A percentile compares a stretch with the other conserved stretches of the same genome.
Evolutionary conservation across 2,797 vertebrate species (phyloP).

Genomic region (Setipinna tenuifilis): DNA sequence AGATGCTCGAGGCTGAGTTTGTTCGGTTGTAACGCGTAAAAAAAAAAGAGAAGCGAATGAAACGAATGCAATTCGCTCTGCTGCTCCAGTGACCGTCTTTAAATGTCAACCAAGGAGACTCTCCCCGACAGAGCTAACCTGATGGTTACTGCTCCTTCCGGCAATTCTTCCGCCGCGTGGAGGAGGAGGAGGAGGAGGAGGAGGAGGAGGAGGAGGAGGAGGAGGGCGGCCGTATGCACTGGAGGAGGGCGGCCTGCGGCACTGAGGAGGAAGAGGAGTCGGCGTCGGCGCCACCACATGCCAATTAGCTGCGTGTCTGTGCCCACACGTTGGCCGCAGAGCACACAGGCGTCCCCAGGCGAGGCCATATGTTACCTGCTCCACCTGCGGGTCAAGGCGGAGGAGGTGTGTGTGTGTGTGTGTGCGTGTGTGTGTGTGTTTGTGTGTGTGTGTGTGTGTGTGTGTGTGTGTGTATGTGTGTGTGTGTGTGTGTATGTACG

Average conservation of each 20-base stretch:
- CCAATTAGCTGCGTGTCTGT: no score
- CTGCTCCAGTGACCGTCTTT: slow-evolving; percentile 1
- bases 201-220: no score
- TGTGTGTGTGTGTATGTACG: no score
- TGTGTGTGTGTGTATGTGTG: no score
- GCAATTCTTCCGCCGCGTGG: neutral
- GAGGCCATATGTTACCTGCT: slow-evolving; percentile 19
- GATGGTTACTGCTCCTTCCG: neutral
- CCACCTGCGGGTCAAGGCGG: neutral
- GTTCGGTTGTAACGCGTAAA: neutral
- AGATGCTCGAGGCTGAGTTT: neutral
- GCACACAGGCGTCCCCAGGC: neutral
- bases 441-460: no score
- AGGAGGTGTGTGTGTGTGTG: no score
- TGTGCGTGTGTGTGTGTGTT: no score
- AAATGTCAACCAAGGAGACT: neutral
- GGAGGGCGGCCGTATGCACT: no score
- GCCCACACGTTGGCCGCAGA: neutral
- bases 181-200: neutral
- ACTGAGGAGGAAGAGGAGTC: no score
- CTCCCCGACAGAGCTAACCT: neutral
- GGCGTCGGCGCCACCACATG: no score
- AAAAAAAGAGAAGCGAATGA: no score
- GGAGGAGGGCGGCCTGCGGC: no score
- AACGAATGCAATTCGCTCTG: neutral